A percentile compares a stretch with the other conserved stretches of the same genome.
Conservation (phyloP, 2,888 invertebrate species). For the Drosophila kuntzei region DNA sequence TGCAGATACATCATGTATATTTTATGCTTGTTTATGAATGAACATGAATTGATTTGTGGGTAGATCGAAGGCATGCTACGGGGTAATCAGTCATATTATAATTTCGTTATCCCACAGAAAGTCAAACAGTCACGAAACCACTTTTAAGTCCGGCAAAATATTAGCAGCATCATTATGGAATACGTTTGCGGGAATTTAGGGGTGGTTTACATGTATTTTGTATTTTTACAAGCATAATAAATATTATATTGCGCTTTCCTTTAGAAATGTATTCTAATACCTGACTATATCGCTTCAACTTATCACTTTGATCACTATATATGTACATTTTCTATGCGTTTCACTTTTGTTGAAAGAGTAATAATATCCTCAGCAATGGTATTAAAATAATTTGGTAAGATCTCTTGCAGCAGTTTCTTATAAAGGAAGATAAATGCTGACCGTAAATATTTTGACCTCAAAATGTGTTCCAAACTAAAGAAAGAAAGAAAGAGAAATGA, state of each 20-base stretch:
- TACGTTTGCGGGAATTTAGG: conserved; percentile 19
- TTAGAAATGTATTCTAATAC: not conserved
- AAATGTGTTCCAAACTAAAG: conserved; percentile 45
- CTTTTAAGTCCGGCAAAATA: conserved; percentile 58
- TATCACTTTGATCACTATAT: conserved; percentile 1
- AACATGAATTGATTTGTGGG: conserved; percentile 51
- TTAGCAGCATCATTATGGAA: conserved; percentile 58
- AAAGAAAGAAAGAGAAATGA: conserved; percentile 44
- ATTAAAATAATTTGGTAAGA: conserved; percentile 12
- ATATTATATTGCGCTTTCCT: not conserved
- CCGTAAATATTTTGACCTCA: conserved; percentile 76
- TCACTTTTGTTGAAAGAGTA: not conserved
- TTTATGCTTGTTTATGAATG: conserved; percentile 22
- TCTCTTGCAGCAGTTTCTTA: conserved; percentile 5
- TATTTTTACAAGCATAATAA: not conserved
- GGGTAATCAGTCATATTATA: conserved; percentile 85
- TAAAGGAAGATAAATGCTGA: conserved; percentile 71
- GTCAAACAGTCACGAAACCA: conserved; percentile 84
- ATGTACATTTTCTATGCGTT: not conserved
- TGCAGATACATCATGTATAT: conserved; percentile 44
- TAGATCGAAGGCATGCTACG: conserved; percentile 55
- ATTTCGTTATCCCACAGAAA: conserved; percentile 85
- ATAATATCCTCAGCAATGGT: not conserved
- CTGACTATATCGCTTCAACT: not conserved
- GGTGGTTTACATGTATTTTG: conserved; percentile 19